Conservation (phyloP, 53 echinoderm and acorn worm species). For the Patiria pectinifera region DNA sequence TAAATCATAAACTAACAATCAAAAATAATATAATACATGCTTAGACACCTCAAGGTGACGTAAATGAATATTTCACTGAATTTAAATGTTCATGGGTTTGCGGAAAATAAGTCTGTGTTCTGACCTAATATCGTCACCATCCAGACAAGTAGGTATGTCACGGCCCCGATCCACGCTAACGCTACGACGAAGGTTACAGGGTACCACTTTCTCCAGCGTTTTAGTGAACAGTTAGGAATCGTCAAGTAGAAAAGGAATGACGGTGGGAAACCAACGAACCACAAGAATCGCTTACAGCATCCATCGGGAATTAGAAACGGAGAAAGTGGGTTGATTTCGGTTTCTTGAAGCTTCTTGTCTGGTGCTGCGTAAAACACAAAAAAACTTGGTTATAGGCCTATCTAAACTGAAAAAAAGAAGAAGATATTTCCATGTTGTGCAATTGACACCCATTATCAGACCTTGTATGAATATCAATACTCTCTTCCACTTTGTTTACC, state of each 20-base stretch:
- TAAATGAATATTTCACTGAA: not conserved
- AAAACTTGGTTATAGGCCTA: no score
- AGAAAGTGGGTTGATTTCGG: slow-evolving; percentile 22
- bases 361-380: not conserved
- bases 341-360: not conserved
- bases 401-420: not conserved
- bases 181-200: slow-evolving; percentile 79
- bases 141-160: slow-evolving; percentile 91
- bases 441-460: no score
- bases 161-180: slow-evolving; percentile 77
- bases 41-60: no score
- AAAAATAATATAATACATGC: no score
- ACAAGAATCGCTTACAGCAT: slow-evolving; percentile 27
- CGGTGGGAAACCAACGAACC: slow-evolving; percentile 74
- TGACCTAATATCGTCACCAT: slow-evolving; percentile 88
- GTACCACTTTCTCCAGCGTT: slow-evolving; percentile 74
- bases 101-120: not conserved
- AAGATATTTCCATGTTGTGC: not conserved
- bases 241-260: slow-evolving; percentile 72
- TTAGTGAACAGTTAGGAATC: slow-evolving; percentile 81
- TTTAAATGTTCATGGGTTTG: not conserved
- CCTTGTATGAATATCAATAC: no score
- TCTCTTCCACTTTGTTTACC: no score
- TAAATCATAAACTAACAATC: no score
- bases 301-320: slow-evolving; percentile 70